Conservation (phyloP, 2,888 invertebrate species). For the Rugalucina vietnamica region DNA sequence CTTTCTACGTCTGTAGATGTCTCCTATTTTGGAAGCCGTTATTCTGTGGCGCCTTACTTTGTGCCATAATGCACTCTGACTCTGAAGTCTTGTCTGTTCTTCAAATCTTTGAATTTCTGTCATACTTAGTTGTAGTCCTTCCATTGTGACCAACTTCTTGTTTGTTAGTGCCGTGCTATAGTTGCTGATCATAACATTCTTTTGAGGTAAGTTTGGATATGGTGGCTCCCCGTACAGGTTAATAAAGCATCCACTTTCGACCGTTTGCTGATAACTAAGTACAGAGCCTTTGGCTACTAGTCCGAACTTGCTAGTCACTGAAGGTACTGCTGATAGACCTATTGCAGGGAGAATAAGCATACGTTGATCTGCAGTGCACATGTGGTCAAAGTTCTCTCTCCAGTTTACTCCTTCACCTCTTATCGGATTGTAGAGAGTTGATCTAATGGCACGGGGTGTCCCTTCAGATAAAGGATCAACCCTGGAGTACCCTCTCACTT, state of each 20-base stretch:
- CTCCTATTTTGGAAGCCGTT: neutral
- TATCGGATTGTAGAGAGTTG: conserved; percentile 21
- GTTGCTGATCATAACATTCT: neutral
- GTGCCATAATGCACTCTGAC: neutral
- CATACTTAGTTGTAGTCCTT: neutral
- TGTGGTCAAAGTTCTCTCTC: neutral
- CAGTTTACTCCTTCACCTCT: neutral
- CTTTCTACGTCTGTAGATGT: neutral
- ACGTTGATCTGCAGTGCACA: neutral
- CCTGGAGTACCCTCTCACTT: neutral
- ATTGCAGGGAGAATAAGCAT: conserved; percentile 1
- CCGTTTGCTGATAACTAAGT: neutral
- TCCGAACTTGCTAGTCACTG: neutral
- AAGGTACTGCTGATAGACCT: neutral
- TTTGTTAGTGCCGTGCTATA: neutral
- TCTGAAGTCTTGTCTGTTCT: neutral
- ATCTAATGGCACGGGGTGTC: neutral
- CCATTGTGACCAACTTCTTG: neutral
- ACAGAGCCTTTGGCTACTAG: neutral
- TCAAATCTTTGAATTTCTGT: neutral
- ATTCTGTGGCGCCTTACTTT: neutral
- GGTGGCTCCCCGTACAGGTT: neutral
- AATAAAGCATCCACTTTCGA: neutral
- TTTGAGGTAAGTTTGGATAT: neutral
- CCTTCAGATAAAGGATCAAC: neutral